Conservation (phyloP, 2,113 vertebrate genomes). For the Anser brachyrhynchus region DNA sequence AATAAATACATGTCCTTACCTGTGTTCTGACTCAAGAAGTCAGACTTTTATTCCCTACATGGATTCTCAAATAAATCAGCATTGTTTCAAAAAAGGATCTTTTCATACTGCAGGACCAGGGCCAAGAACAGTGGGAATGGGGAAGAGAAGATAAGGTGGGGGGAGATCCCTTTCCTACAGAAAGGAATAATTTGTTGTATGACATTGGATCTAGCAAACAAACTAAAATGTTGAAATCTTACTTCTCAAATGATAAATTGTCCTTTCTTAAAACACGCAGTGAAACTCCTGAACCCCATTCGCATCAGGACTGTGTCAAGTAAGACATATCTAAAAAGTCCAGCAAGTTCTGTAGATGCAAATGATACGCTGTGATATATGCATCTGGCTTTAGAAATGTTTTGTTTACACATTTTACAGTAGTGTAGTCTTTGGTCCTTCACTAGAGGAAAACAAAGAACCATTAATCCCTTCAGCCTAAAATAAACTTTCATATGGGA, state of each 20-base stretch:
- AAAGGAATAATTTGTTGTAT: background rate
- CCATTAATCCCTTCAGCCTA: background rate
- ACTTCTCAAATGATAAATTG: background rate
- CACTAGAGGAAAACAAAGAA: background rate
- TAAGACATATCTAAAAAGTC: background rate
- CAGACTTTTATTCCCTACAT: background rate
- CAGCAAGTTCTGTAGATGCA: background rate
- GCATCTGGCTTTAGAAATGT: background rate
- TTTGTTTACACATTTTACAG: background rate
- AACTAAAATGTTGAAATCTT: background rate
- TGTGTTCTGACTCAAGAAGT: constrained; percentile 6
- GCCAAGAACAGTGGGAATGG: background rate
- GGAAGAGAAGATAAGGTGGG: background rate
- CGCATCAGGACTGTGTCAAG: background rate
- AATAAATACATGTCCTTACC: constrained; percentile 26
- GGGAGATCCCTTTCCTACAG: background rate
- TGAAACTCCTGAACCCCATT: background rate
- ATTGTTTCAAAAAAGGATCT: background rate
- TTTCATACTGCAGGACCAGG: background rate
- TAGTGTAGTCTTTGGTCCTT: background rate
- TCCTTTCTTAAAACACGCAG: background rate
- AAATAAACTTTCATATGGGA: background rate
- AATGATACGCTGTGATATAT: background rate
- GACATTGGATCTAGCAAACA: background rate
- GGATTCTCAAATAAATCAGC: background rate